A percentile compares a stretch with the other conserved stretches of the same genome.
These are phyloP conservation scores for Circaetus cinerascens DNA, from an alignment of 2,113 vertebrate species.

Conservation along the genomic window DNA sequence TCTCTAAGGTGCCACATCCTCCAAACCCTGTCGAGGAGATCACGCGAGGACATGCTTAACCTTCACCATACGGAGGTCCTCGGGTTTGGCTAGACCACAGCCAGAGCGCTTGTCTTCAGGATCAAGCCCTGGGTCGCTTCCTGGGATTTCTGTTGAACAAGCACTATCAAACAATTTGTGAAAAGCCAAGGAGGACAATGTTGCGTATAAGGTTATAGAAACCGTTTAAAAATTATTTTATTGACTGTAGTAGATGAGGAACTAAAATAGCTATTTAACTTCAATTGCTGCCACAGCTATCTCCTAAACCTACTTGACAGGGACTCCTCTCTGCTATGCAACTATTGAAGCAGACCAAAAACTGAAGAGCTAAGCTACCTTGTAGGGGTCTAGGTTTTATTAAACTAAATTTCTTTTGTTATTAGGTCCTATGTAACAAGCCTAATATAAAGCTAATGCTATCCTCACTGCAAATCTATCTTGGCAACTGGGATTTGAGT, in stretches of 20 bases:
- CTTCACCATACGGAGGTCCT: fast-evolving
- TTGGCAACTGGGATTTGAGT: background rate
- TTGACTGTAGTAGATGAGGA: background rate
- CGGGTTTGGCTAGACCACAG: background rate
- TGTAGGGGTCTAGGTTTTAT: background rate
- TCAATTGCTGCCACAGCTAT: too few species aligned
- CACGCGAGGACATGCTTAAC: background rate
- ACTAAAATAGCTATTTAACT: background rate
- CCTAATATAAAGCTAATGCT: background rate
- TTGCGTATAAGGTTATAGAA: background rate
- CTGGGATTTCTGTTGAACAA: background rate
- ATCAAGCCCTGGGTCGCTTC: background rate
- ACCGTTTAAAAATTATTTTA: background rate
- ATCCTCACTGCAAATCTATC: background rate
- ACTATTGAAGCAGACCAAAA: background rate
- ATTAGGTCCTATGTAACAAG: background rate
- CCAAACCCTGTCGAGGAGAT: background rate
- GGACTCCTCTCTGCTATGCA: background rate
- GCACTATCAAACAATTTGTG: too few species aligned
- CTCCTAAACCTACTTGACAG: background rate
- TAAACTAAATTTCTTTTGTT: background rate
- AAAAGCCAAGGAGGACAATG: background rate
- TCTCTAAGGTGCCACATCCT: background rate
- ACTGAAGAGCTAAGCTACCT: background rate
- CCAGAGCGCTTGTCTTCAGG: background rate